Percentiles rank a stretch among this genome's conserved stretches.
phyloP scores from a whole-genome alignment of 2,113 vertebrate species.

The Fulmarus glacialis region DNA sequence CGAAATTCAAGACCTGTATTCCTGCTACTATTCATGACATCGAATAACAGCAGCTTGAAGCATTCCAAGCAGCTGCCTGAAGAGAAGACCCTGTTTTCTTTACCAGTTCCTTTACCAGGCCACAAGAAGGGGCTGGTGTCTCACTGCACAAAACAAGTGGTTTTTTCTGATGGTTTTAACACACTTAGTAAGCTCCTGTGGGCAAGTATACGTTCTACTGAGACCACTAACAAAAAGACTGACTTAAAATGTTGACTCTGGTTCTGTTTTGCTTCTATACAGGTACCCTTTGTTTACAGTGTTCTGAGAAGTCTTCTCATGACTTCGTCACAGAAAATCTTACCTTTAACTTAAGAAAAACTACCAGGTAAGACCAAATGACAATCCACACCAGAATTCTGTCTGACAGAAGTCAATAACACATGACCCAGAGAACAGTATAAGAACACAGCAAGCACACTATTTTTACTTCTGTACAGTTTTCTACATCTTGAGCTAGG shows the following conservation, averaged over 20 bases:
- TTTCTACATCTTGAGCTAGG: background rate
- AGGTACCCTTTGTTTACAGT: rapidly evolving
- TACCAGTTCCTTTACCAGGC: background rate
- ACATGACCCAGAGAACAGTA: background rate
- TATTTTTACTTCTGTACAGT: background rate
- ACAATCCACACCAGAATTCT: background rate
- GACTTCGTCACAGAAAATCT: background rate
- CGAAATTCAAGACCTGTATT: background rate
- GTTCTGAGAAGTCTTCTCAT: background rate
- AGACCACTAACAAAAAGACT: background rate
- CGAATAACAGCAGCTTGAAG: background rate
- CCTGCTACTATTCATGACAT: background rate
- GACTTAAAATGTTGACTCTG: background rate
- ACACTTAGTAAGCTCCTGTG: background rate
- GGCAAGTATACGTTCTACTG: rapidly evolving
- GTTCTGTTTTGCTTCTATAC: background rate
- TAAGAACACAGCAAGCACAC: background rate
- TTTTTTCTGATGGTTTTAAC: background rate
- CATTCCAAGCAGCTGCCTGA: background rate
- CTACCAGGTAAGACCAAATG: background rate
- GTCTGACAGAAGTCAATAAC: background rate
- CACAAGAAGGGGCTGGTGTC: rapidly evolving
- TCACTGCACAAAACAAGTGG: background rate
- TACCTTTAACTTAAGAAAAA: background rate
- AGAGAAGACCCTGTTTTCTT: background rate